These are phyloP conservation scores for Sebastes diaconus DNA, from an alignment of 2,797 vertebrate genomes.

Conservation along the genomic window DNA sequence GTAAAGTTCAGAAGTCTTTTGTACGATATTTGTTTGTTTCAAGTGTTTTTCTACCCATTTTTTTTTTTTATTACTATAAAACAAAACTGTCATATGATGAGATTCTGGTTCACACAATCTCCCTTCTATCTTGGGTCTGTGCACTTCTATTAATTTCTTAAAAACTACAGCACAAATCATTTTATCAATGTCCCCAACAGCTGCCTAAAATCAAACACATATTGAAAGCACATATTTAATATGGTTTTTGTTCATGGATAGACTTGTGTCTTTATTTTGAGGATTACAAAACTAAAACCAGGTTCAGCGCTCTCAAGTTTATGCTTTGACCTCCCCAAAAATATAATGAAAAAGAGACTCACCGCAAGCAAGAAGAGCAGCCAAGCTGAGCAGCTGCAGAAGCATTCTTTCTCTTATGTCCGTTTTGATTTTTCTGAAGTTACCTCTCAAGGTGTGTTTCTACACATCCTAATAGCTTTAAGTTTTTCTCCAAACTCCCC, in stretches of 20 bases:
- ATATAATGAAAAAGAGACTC: constrained; percentile 40
- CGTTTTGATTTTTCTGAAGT: constrained; percentile 34
- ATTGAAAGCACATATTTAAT: not conserved
- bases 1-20: not conserved
- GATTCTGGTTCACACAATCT: not conserved
- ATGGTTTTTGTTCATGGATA: not conserved
- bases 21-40: fast-evolving
- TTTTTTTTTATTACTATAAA: not conserved
- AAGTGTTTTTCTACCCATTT: not conserved
- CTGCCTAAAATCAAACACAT: not conserved
- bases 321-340: not conserved
- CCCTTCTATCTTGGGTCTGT: not conserved
- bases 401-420: constrained; percentile 41
- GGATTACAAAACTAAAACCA: not conserved
- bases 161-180: not conserved
- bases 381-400: constrained; percentile 60
- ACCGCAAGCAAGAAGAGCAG: constrained; percentile 71
- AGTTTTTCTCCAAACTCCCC: not conserved
- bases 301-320: not conserved
- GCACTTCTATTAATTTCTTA: not conserved
- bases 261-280: not conserved
- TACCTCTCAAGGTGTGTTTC: constrained; percentile 21
- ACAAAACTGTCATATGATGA: not conserved
- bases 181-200: not conserved
- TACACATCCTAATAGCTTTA: constrained; percentile 47